A percentile compares a stretch with the other conserved stretches of the same genome.
Conservation (phyloP, 2,113 vertebrate genomes). For the Urocynchramus pylzowi region DNA sequence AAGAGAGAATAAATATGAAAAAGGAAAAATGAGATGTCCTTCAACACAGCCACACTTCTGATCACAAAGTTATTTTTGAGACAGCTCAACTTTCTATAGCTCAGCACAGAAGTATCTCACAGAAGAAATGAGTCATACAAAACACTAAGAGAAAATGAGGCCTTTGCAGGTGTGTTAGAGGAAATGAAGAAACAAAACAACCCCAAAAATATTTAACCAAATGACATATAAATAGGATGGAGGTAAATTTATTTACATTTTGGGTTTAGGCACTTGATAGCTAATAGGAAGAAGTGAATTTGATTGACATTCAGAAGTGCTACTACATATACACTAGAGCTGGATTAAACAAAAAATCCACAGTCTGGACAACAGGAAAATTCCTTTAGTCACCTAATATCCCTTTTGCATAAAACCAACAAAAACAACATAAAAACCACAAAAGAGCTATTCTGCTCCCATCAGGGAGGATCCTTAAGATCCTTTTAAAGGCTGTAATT, state of each 20-base stretch:
- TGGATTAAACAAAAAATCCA: neutral
- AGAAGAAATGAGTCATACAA: slow-evolving; percentile 1
- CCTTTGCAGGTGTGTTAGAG: neutral
- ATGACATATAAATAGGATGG: neutral
- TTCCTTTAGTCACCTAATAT: neutral
- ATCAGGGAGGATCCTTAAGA: neutral
- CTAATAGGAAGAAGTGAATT: neutral
- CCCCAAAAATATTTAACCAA: neutral
- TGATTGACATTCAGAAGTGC: neutral
- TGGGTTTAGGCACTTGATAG: neutral
- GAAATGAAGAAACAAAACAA: neutral
- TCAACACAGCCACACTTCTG: neutral
- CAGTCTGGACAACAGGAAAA: neutral
- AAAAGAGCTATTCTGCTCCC: neutral
- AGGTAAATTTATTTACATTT: neutral
- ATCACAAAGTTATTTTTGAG: neutral
- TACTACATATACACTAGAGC: neutral
- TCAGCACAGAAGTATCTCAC: neutral
- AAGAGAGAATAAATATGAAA: neutral
- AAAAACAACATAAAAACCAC: neutral
- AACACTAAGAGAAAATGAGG: neutral
- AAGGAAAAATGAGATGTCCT: neutral
- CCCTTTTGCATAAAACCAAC: neutral
- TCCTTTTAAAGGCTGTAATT: neutral
- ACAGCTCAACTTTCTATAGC: neutral